Conservation (phyloP, 2,113 vertebrate genomes). For the Corynorhinus townsendii region DNA sequence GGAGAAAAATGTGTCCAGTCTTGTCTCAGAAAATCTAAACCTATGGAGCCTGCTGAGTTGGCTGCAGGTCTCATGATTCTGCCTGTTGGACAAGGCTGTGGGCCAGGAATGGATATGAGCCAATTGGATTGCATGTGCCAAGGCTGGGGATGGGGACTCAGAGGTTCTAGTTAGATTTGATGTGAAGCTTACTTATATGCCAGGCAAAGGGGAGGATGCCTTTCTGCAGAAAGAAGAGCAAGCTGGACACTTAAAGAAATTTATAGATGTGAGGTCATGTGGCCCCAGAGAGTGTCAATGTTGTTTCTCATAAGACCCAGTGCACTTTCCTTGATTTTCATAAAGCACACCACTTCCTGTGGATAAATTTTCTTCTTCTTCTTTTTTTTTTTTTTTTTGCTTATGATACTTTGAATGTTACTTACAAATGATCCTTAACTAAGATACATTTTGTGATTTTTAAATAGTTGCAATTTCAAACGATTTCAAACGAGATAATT, state of each 20-base stretch:
- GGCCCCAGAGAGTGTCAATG: neutral
- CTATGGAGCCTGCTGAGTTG: neutral
- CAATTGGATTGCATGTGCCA: neutral
- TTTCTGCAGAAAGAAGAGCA: neutral
- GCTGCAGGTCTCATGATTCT: neutral
- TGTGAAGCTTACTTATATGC: neutral
- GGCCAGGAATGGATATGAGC: neutral
- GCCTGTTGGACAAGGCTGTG: neutral
- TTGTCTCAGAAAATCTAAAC: neutral
- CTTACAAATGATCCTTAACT: neutral
- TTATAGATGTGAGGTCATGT: neutral
- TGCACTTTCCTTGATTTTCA: neutral
- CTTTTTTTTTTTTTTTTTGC: too few relatives aligned
- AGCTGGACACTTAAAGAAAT: neutral
- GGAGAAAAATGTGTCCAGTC: neutral
- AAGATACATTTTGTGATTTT: neutral
- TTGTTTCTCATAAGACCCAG: neutral
- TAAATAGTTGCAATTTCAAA: neutral
- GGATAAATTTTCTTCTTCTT: neutral
- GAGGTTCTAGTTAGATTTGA: neutral
- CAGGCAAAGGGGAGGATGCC: neutral
- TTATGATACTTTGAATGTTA: neutral
- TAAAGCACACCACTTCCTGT: neutral
- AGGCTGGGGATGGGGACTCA: neutral
- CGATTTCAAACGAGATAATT: neutral